Evolutionary conservation across 1,140 invertebrate species (phyloP).

Genomic region (Drosophila subpulchrella): DNA sequence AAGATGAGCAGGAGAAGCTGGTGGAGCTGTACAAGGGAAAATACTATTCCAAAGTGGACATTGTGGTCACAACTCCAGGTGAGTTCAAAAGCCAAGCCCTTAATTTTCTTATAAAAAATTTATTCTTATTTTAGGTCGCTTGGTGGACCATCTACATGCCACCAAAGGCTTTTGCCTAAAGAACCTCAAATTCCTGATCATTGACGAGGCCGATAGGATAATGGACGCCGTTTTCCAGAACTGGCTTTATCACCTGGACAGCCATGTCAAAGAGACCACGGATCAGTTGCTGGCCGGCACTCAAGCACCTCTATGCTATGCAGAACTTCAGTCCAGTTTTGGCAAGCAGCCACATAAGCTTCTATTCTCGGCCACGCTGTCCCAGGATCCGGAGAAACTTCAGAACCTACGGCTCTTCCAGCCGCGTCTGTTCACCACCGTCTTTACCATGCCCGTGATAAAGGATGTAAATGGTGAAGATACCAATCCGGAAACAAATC

Average conservation of each 20-base stretch:
- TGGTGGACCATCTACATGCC: conserved; percentile 95
- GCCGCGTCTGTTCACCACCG: conserved; percentile 95
- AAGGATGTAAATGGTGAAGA: conserved; percentile 26
- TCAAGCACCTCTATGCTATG: conserved; percentile 67
- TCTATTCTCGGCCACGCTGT: conserved; percentile 97
- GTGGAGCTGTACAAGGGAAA: conserved; percentile 87
- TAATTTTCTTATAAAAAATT: not conserved
- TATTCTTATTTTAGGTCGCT: conserved; percentile 86
- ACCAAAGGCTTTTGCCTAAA: conserved; percentile 94
- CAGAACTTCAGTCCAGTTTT: conserved; percentile 59
- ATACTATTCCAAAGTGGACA: conserved; percentile 89
- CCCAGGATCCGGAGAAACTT: conserved; percentile 97
- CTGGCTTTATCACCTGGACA: conserved; percentile 91
- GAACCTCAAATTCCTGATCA: conserved; percentile 93
- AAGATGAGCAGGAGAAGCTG: conserved; percentile 91
- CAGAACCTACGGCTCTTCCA: conserved; percentile 94
- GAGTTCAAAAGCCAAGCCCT: not conserved
- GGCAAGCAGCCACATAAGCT: conserved; percentile 92
- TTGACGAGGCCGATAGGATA: conserved; percentile 98
- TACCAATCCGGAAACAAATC: not conserved
- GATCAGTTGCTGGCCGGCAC: conserved; percentile 69
- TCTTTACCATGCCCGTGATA: conserved; percentile 81
- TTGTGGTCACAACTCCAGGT: conserved; percentile 95
- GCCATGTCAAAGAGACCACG: conserved; percentile 85
- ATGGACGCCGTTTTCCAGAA: conserved; percentile 96